These are phyloP conservation scores for Drosophila subpulchrella DNA, from an alignment of 1,140 invertebrate species.

Conservation along the genomic window DNA sequence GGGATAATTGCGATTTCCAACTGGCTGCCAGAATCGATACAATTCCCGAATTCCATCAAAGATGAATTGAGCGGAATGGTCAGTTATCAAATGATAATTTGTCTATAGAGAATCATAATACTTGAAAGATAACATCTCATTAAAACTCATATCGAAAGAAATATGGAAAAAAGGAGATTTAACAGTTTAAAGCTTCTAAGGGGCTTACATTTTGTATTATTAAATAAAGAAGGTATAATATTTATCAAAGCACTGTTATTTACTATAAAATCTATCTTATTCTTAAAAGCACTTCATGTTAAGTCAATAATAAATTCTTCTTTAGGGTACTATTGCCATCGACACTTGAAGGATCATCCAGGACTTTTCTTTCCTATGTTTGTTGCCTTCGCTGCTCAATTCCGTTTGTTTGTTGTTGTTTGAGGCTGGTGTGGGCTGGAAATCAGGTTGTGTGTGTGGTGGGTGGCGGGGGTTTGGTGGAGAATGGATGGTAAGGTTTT, in stretches of 20 bases:
- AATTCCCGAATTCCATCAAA: background rate
- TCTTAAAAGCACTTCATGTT: too few relatives aligned
- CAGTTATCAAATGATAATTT: background rate
- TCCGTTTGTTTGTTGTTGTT: constrained; percentile 51
- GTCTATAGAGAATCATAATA: background rate
- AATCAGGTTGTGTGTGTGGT: constrained; percentile 15
- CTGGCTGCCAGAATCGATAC: background rate
- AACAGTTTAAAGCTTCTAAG: too few relatives aligned
- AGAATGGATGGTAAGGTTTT: background rate
- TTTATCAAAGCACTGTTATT: too few relatives aligned
- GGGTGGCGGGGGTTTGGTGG: background rate
- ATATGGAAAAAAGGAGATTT: too few relatives aligned
- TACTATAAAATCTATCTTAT: too few relatives aligned
- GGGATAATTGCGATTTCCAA: constrained; percentile 17
- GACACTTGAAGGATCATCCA: background rate
- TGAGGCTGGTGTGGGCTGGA: constrained; percentile 25
- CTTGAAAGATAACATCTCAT: background rate
- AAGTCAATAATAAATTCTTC: background rate
- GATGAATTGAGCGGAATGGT: background rate
- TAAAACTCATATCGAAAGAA: too few relatives aligned
- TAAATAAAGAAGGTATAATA: too few relatives aligned
- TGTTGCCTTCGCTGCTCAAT: constrained; percentile 3
- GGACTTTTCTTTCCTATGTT: constrained; percentile 7
- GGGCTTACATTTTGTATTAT: too few relatives aligned
- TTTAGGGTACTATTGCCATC: background rate